Evolutionary conservation across 2,797 vertebrate genomes (phyloP).

Genomic region (Tenualosa thibaudeaui): DNA sequence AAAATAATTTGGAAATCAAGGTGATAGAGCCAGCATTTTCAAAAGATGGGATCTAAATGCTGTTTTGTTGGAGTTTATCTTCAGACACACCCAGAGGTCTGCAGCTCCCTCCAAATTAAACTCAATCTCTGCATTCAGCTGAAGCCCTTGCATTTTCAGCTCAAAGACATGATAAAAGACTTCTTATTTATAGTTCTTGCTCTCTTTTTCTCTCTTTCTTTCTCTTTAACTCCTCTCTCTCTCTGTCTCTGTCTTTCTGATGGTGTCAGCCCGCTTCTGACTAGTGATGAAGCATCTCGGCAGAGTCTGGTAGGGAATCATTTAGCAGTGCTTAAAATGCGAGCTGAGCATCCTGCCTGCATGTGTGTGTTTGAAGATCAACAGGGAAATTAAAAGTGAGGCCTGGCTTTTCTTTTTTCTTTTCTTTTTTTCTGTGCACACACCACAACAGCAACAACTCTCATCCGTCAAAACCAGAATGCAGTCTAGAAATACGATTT

Average conservation of each 20-base stretch:
- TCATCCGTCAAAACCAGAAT: background rate
- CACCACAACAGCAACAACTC: constrained; percentile 14
- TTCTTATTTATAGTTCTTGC: constrained; percentile 21
- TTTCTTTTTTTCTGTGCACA: constrained; percentile 33
- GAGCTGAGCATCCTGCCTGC: constrained; percentile 38
- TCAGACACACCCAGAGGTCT: constrained; percentile 26
- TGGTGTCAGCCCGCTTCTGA: constrained; percentile 28
- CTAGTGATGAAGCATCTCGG: constrained; percentile 27
- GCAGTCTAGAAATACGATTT: constrained; percentile 16
- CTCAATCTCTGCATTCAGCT: constrained; percentile 19
- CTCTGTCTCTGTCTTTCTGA: constrained; percentile 20
- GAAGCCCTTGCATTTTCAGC: constrained; percentile 16
- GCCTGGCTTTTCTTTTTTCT: constrained; percentile 36
- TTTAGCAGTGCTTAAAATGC: constrained; percentile 27
- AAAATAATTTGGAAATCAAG: constrained; percentile 22
- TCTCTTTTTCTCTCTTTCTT: background rate
- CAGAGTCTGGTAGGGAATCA: background rate
- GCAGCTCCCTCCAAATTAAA: constrained; percentile 31
- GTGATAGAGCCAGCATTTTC: constrained; percentile 19
- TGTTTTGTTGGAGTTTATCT: constrained; percentile 16
- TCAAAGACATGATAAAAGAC: constrained; percentile 31
- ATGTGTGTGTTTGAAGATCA: constrained; percentile 43
- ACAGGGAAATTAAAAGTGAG: constrained; percentile 41
- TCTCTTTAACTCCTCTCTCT: background rate
- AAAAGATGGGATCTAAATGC: constrained; percentile 15